phyloP scores from a whole-genome alignment of 2,888 invertebrate genomes.

The Uloborus plumipes region DNA sequence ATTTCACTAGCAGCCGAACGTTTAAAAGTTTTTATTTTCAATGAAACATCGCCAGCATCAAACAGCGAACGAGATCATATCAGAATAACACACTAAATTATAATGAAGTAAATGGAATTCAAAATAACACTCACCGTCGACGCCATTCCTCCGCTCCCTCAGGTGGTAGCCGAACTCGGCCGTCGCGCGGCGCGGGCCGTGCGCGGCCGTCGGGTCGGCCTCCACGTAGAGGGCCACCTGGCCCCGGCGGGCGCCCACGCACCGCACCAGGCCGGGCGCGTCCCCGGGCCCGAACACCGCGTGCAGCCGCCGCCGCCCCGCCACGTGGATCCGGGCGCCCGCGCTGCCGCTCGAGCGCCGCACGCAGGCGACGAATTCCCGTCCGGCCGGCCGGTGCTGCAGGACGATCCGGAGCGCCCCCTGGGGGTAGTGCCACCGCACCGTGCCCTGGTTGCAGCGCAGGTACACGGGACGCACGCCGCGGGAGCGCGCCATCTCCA shows the following conservation, averaged over 20 bases:
- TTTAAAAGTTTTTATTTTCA: too few relatives aligned
- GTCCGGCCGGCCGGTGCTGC: constrained; percentile 73
- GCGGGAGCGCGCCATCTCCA: constrained; percentile 70
- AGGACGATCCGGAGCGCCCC: constrained; percentile 81
- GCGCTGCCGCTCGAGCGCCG: constrained; percentile 73
- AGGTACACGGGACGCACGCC: constrained; percentile 84
- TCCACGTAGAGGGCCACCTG: constrained; percentile 80
- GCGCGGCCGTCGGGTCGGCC: constrained; percentile 70
- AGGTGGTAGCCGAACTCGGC: constrained; percentile 81
- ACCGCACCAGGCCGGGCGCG: constrained; percentile 69
- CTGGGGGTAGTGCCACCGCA: constrained; percentile 83
- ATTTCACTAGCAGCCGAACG: too few relatives aligned
- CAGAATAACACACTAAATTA: too few relatives aligned
- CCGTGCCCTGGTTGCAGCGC: constrained; percentile 80
- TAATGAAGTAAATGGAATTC: too few relatives aligned
- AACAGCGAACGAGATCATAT: too few relatives aligned
- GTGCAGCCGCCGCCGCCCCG: constrained; percentile 77
- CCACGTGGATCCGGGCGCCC: constrained; percentile 77
- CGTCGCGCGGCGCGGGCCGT: constrained; percentile 72
- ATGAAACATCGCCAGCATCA: too few relatives aligned
- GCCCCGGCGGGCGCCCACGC: constrained; percentile 78
- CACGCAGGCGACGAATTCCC: constrained; percentile 80
- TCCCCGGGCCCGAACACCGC: constrained; percentile 76
- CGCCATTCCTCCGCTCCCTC: constrained; percentile 73
- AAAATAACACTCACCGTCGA: constrained; percentile 70